Evolutionary conservation across 2,888 invertebrate genomes (phyloP).

Genomic region (Fragum sueziense): DNA sequence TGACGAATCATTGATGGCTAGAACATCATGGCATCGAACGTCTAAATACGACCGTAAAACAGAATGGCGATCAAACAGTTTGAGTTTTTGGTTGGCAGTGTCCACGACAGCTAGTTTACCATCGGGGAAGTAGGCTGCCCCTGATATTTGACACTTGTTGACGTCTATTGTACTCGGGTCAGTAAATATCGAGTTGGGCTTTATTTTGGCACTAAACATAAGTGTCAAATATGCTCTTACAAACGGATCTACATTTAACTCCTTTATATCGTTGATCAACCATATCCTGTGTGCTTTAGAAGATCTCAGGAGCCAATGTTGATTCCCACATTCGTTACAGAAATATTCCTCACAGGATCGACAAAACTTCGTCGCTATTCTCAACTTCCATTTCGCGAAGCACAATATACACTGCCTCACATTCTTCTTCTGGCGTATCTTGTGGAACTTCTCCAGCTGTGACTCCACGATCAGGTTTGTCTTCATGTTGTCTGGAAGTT

Average conservation of each 20-base stretch:
- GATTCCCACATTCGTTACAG: constrained; percentile 57
- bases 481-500: constrained; percentile 40
- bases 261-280: constrained; percentile 40
- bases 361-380: constrained; percentile 46
- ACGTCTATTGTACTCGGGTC: constrained; percentile 7
- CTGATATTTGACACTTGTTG: constrained; percentile 34
- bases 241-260: constrained; percentile 39
- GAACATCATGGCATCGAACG: constrained; percentile 33
- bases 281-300: constrained; percentile 51
- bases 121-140: constrained; percentile 33
- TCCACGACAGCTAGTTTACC: constrained; percentile 38
- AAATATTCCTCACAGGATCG: constrained; percentile 56
- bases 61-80: constrained; percentile 41
- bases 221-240: constrained; percentile 28
- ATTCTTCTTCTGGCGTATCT: constrained; percentile 12
- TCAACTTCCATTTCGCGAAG: constrained; percentile 32
- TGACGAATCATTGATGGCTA: constrained; percentile 29
- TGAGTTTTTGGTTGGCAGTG: constrained; percentile 38
- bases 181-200: not conserved
- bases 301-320: constrained; percentile 50
- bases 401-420: constrained; percentile 33
- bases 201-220: constrained; percentile 34
- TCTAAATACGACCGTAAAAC: constrained; percentile 14
- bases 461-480: constrained; percentile 25
- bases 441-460: constrained; percentile 36